Evolutionary conservation across 2,113 vertebrate genomes (phyloP).

Genomic region (Oxygymnocypris stewartii): DNA sequence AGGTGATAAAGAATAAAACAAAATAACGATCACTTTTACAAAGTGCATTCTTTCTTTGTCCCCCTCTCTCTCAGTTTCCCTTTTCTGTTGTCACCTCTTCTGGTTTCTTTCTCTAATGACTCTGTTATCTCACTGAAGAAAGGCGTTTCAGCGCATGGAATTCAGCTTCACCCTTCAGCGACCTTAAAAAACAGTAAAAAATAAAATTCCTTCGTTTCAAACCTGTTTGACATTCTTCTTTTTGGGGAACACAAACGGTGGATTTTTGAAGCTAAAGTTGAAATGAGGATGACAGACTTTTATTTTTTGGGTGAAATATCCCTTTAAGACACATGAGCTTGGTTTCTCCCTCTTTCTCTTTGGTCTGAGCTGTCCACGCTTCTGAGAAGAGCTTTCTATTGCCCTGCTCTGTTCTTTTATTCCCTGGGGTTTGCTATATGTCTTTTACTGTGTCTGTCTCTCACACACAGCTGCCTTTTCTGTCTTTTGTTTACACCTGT

Average conservation of each 20-base stretch:
- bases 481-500: slow-evolving; percentile 50
- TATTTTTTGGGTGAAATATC: neutral
- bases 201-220: too few species aligned
- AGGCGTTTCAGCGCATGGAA: neutral
- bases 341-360: neutral
- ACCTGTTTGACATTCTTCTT: neutral
- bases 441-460: slow-evolving; percentile 20
- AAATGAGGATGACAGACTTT: neutral
- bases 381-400: slow-evolving; percentile 34
- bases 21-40: neutral
- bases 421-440: neutral
- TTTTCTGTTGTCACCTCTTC: neutral
- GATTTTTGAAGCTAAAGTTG: neutral
- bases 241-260: neutral
- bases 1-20: neutral
- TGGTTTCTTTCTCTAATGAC: slow-evolving; percentile 1
- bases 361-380: neutral
- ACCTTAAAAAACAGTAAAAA: neutral
- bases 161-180: neutral
- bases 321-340: slow-evolving; percentile 4
- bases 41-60: neutral
- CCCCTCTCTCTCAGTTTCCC: too few species aligned
- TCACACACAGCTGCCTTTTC: neutral
- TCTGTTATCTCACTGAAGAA: neutral
- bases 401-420: neutral